Conservation (phyloP, 2,113 vertebrate species). For the Heterocephalus glaber region DNA sequence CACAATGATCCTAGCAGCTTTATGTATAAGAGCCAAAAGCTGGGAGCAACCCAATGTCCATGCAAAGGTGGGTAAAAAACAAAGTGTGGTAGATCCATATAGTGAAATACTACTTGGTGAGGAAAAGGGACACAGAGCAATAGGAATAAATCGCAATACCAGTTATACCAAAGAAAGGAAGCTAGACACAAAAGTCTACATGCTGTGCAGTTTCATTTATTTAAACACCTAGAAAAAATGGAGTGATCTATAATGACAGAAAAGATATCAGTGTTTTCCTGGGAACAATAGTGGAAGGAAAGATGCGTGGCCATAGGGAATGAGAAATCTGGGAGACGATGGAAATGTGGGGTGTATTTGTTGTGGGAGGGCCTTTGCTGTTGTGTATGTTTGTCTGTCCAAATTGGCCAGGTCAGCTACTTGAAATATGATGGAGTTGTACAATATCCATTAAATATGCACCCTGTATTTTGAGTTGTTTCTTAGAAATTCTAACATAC, state of each 20-base stretch:
- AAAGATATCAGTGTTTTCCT: neutral
- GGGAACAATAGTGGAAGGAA: neutral
- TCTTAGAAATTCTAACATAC: neutral
- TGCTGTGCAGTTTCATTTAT: accelerated
- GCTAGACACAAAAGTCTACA: neutral
- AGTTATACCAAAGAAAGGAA: neutral
- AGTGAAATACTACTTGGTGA: accelerated
- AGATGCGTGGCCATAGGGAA: neutral
- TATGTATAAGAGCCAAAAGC: neutral
- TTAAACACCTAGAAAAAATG: neutral
- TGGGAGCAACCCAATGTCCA: neutral
- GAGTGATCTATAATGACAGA: accelerated
- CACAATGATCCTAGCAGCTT: neutral
- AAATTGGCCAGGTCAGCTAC: neutral
- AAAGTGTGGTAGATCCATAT: accelerated
- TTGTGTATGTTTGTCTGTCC: neutral
- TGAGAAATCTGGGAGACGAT: neutral
- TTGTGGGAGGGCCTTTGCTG: accelerated
- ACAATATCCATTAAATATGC: neutral
- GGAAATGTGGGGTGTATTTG: accelerated
- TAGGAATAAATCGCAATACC: no score
- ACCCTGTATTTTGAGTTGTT: neutral
- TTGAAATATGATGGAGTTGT: neutral
- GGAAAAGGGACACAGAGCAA: accelerated
- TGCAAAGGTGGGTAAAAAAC: neutral